Percentiles rank a stretch among this genome's conserved stretches.
Evolutionary conservation across 2,113 vertebrate genomes (phyloP).

Genomic region (Misgurnus anguillicaudatus): DNA sequence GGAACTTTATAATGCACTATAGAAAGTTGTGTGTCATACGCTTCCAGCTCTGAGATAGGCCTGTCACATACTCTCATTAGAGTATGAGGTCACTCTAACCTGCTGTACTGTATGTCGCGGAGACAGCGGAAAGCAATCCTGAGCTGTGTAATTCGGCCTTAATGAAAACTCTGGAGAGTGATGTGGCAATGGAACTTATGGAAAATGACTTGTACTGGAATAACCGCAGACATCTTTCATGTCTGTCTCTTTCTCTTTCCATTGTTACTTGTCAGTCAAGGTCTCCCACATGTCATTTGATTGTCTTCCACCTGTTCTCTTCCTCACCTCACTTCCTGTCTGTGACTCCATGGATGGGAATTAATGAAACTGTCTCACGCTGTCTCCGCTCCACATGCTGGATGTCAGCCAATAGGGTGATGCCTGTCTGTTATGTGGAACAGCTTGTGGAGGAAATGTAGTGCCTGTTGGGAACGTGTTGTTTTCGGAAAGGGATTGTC

Average conservation of each 20-base stretch:
- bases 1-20: no score
- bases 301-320: conserved; percentile 36
- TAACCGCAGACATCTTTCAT: background rate
- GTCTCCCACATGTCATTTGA: background rate
- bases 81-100: background rate
- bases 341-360: background rate
- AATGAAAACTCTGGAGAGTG: conserved; percentile 28
- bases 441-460: conserved; percentile 7
- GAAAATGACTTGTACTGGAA: background rate
- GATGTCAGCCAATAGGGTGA: conserved; percentile 15
- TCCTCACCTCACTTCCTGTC: conserved; percentile 2
- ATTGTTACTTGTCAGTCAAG: background rate
- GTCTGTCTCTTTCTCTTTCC: conserved; percentile 21
- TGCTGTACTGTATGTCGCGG: background rate
- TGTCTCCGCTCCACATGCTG: conserved; percentile 6
- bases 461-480: background rate
- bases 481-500: background rate
- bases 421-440: conserved; percentile 21
- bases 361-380: conserved; percentile 14
- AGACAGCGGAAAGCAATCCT: background rate
- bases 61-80: conserved; percentile 27
- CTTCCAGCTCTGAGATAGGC: background rate
- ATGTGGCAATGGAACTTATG: background rate
- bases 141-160: conserved; percentile 24
- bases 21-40: background rate